These are phyloP conservation scores for Zygothrica quintamaculata DNA, from an alignment of 2,888 invertebrate species.

Conservation along the genomic window DNA sequence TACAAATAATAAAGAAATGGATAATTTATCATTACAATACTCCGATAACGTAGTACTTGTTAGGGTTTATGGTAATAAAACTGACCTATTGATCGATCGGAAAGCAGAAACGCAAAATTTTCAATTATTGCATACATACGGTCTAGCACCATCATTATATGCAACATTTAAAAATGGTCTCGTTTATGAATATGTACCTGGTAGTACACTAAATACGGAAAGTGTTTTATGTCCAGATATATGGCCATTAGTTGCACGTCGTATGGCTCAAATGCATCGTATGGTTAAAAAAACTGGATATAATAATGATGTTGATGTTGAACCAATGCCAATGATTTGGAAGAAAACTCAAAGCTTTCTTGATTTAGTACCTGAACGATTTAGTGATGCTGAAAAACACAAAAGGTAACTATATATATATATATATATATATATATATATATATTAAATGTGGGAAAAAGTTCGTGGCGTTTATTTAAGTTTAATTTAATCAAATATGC, in stretches of 20 bases:
- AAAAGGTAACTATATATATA: slow-evolving; percentile 86
- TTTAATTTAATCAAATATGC: too few species aligned
- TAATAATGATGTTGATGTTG: slow-evolving; percentile 31
- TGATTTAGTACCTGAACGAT: slow-evolving; percentile 89
- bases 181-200: slow-evolving; percentile 94
- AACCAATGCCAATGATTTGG: slow-evolving; percentile 89
- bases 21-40: slow-evolving; percentile 67
- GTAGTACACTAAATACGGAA: slow-evolving; percentile 89
- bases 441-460: too few species aligned
- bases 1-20: slow-evolving; percentile 66
- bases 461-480: too few species aligned
- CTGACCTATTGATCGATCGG: slow-evolving; percentile 95
- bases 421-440: slow-evolving; percentile 2
- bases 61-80: slow-evolving; percentile 96
- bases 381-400: slow-evolving; percentile 88
- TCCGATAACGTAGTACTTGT: slow-evolving; percentile 90
- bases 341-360: slow-evolving; percentile 90
- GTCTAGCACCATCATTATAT: slow-evolving; percentile 93
- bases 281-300: slow-evolving; percentile 82
- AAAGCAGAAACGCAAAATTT: slow-evolving; percentile 90
- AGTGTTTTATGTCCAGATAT: slow-evolving; percentile 88
- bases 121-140: slow-evolving; percentile 88
- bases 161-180: slow-evolving; percentile 97
- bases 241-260: slow-evolving; percentile 90
- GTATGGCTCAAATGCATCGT: slow-evolving; percentile 94